Conservation (phyloP, 2,888 invertebrate genomes). For the Spilosoma lubricipeda region DNA sequence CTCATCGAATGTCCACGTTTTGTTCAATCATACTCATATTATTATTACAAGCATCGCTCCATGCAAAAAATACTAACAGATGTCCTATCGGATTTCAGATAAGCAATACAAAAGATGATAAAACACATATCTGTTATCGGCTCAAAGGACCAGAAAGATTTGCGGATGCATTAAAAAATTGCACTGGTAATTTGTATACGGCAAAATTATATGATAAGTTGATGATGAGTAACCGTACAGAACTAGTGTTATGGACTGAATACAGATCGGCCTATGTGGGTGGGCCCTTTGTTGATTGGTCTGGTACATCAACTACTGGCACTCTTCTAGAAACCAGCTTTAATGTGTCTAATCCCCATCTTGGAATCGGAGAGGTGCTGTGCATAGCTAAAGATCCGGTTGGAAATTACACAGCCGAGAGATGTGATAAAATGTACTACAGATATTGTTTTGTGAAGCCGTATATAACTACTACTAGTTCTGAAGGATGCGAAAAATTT, state of each 20-base stretch:
- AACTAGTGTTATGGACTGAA: constrained; percentile 76
- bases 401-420: constrained; percentile 66
- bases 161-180: constrained; percentile 70
- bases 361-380: constrained; percentile 64
- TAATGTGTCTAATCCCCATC: constrained; percentile 57
- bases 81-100: constrained; percentile 77
- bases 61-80: constrained; percentile 47
- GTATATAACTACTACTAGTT: constrained; percentile 59
- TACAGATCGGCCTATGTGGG: constrained; percentile 76
- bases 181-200: constrained; percentile 74
- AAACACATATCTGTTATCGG: constrained; percentile 69
- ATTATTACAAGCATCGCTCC: constrained; percentile 50
- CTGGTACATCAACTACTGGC: constrained; percentile 67
- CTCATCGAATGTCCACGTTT: constrained; percentile 46
- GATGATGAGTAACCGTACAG: constrained; percentile 58
- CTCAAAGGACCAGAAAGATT: constrained; percentile 75
- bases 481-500: constrained; percentile 64
- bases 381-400: constrained; percentile 72
- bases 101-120: constrained; percentile 54
- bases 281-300: constrained; percentile 78
- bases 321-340: constrained; percentile 58
- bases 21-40: constrained; percentile 53
- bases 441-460: constrained; percentile 77
- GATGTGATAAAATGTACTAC: constrained; percentile 70
- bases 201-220: constrained; percentile 63